phyloP scores from a whole-genome alignment of 2,113 vertebrate species.

The Tichodroma muraria region DNA sequence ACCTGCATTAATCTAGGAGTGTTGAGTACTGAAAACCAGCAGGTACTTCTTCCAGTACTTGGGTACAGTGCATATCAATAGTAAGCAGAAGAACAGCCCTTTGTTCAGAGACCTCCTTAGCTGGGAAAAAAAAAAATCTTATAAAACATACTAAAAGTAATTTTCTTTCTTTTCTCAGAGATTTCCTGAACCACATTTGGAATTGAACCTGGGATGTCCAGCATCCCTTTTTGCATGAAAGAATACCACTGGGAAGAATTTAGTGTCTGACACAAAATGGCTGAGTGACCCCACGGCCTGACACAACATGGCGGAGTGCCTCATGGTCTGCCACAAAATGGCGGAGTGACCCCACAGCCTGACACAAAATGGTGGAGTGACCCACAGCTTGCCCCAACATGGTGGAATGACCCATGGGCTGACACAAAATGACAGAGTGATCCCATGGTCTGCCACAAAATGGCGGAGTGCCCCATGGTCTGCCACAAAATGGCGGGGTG shows the following conservation, averaged over 20 bases:
- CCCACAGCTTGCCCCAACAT: rapidly evolving
- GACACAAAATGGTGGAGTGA: background rate
- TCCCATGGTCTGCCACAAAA: too few species aligned
- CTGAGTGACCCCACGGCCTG: background rate
- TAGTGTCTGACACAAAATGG: background rate
- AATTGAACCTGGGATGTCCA: background rate
- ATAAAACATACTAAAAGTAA: background rate
- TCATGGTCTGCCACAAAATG: background rate
- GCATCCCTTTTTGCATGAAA: rapidly evolving
- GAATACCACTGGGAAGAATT: background rate
- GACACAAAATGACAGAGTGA: too few species aligned
- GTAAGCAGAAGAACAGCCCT: background rate
- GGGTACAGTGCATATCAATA: rapidly evolving
- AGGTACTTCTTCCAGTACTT: background rate
- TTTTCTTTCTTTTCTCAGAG: background rate
- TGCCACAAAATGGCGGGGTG: too few species aligned
- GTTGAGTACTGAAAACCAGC: background rate
- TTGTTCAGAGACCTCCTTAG: background rate
- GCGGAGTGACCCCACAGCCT: background rate
- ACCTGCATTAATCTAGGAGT: background rate
- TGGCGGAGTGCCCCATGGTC: too few species aligned
- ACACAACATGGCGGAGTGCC: background rate
- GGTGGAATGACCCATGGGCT: background rate
- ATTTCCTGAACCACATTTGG: background rate
- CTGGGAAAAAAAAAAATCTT: background rate